Percentiles rank a stretch among this genome's conserved stretches.
Evolutionary conservation across 2,888 invertebrate species (phyloP).

Genomic region (Cheilosia soror): DNA sequence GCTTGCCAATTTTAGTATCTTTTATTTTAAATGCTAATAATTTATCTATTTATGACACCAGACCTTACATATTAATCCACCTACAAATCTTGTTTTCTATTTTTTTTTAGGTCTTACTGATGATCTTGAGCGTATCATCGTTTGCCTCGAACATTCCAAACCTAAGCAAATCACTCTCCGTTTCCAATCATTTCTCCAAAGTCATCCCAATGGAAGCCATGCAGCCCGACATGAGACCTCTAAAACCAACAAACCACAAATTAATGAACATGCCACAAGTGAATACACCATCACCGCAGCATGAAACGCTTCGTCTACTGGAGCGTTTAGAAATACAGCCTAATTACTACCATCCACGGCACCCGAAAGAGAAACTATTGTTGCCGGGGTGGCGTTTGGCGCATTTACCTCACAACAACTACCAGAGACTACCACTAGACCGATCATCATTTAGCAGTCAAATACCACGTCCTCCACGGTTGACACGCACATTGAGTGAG

Average conservation of each 20-base stretch:
- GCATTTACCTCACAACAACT: conserved; percentile 38
- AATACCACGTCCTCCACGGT: conserved; percentile 76
- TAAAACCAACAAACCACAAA: conserved; percentile 68
- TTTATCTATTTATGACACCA: too few species aligned
- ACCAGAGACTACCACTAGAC: conserved; percentile 37
- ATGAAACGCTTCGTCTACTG: conserved; percentile 46
- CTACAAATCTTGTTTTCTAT: background rate
- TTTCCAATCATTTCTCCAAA: conserved; percentile 38
- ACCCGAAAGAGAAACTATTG: conserved; percentile 48
- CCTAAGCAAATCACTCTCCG: conserved; percentile 62
- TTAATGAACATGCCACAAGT: conserved; percentile 53
- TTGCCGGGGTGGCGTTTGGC: conserved; percentile 45
- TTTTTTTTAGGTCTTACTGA: conserved; percentile 80
- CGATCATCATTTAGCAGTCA: conserved; percentile 67
- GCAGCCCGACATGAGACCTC: conserved; percentile 49
- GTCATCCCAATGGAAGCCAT: conserved; percentile 42
- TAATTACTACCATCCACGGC: conserved; percentile 63
- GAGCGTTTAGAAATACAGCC: conserved; percentile 63
- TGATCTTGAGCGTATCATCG: conserved; percentile 82
- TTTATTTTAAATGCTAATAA: too few species aligned
- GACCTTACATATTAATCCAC: background rate
- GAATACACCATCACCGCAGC: conserved; percentile 28
- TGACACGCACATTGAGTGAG: conserved; percentile 56
- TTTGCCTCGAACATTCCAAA: conserved; percentile 80
- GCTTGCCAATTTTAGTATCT: too few species aligned